A percentile compares a stretch with the other conserved stretches of the same genome.
Evolutionary conservation across 2,888 invertebrate genomes (phyloP).

Genomic region (Branchipolynoe longqiensis): DNA sequence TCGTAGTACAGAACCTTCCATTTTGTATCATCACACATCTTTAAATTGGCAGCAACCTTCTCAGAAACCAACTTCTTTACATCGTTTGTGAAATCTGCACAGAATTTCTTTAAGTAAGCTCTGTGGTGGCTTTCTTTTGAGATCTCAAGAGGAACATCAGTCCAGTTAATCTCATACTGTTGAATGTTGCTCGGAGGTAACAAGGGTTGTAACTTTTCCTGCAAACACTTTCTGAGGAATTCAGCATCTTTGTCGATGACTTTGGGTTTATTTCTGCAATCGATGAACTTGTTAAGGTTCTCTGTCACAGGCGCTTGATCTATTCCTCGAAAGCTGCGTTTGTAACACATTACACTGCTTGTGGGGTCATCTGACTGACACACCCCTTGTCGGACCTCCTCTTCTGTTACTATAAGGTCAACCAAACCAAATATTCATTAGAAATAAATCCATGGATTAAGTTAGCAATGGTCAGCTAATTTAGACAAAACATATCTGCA

Average conservation of each 20-base stretch:
- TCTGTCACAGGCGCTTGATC: background rate
- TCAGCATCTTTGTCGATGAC: conserved; percentile 32
- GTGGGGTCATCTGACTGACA: conserved; percentile 29
- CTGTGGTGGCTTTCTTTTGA: conserved; percentile 59
- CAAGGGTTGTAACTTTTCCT: conserved; percentile 53
- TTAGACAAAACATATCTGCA: too few relatives aligned
- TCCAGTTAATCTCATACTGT: conserved; percentile 62
- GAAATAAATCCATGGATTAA: too few relatives aligned
- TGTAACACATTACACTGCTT: conserved; percentile 57
- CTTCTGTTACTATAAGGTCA: conserved; percentile 63
- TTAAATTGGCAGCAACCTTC: conserved; percentile 9
- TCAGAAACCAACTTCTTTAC: conserved; percentile 59
- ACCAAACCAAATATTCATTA: too few relatives aligned
- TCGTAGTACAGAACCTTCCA: conserved; percentile 61
- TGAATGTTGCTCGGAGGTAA: conserved; percentile 22
- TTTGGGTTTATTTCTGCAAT: conserved; percentile 52
- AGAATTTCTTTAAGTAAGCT: conserved; percentile 63
- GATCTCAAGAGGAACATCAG: conserved; percentile 59
- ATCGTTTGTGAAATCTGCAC: conserved; percentile 62
- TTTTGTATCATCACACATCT: background rate
- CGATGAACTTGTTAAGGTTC: conserved; percentile 48
- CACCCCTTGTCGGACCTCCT: conserved; percentile 63
- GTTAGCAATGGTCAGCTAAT: too few relatives aligned
- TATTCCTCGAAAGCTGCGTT: conserved; percentile 54
- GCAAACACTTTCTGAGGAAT: conserved; percentile 33